These are phyloP conservation scores for Corythornis madagascariensis DNA, from an alignment of 2,113 vertebrate species.

Conservation along the genomic window DNA sequence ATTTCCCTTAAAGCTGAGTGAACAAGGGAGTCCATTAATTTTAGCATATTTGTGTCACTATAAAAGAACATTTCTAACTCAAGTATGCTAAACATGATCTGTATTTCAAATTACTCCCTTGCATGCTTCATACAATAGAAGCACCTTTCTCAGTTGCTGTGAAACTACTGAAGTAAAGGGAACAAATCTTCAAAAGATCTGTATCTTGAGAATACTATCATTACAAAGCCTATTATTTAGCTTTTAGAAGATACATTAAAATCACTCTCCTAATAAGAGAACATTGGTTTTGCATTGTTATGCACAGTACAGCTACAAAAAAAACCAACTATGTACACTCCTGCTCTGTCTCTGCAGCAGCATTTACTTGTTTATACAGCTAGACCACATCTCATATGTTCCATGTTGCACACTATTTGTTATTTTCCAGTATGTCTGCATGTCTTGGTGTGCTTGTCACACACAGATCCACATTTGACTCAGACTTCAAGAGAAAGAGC, in stretches of 20 bases:
- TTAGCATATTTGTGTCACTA: not conserved
- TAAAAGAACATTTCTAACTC: not conserved
- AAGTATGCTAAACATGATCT: constrained; percentile 9
- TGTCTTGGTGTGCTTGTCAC: not conserved
- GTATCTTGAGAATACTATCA: not conserved
- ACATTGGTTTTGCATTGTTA: not conserved
- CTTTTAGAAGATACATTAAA: not conserved
- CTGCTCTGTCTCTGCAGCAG: not conserved
- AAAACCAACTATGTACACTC: rapidly evolving
- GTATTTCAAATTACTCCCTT: constrained; percentile 61
- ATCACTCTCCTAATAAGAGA: not conserved
- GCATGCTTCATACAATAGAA: constrained; percentile 28
- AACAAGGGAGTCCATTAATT: not conserved
- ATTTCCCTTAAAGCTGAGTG: constrained; percentile 1
- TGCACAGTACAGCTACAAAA: not conserved
- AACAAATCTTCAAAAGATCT: not conserved
- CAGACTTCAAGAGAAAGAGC: not conserved
- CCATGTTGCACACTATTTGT: rapidly evolving
- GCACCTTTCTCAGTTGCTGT: constrained; percentile 14
- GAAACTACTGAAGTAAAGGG: not conserved
- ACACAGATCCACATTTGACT: not conserved
- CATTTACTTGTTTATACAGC: not conserved
- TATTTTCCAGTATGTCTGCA: not conserved
- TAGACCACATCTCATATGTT: not conserved
- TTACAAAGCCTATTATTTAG: not conserved